Conservation (phyloP, 2,888 invertebrate genomes). For the Strigamia maritima region DNA sequence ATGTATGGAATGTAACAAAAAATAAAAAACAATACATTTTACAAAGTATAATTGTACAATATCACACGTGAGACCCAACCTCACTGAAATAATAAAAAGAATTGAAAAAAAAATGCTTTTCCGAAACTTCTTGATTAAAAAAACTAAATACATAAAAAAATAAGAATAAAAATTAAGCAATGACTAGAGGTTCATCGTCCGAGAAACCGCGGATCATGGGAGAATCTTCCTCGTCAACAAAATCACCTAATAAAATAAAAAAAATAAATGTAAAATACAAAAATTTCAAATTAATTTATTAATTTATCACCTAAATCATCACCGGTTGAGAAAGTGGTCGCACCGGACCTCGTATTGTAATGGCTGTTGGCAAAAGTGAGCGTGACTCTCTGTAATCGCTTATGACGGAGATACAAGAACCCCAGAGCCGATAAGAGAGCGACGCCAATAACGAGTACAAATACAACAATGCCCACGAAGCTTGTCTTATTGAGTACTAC, state of each 20-base stretch:
- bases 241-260: background rate
- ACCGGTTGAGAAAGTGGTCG: conserved; percentile 73
- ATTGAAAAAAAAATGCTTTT: background rate
- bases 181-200: conserved; percentile 89
- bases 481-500: conserved; percentile 46
- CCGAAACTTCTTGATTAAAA: background rate
- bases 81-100: background rate
- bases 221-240: conserved; percentile 69
- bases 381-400: conserved; percentile 72
- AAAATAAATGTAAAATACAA: background rate
- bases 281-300: background rate
- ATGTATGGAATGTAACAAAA: too few relatives aligned
- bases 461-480: conserved; percentile 57
- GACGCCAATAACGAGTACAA: conserved; percentile 59
- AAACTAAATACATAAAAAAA: background rate
- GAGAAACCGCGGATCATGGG: conserved; percentile 88
- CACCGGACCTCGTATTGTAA: conserved; percentile 80
- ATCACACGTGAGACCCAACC: background rate
- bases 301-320: conserved; percentile 61
- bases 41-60: too few relatives aligned
- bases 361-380: conserved; percentile 76
- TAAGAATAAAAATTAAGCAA: conserved; percentile 60
- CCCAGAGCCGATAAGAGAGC: conserved; percentile 61
- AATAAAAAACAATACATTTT: background rate
- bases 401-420: conserved; percentile 65